Percentiles rank a stretch among this genome's conserved stretches.
Conservation (phyloP, 2,888 invertebrate species). For the Lithodes maja region DNA sequence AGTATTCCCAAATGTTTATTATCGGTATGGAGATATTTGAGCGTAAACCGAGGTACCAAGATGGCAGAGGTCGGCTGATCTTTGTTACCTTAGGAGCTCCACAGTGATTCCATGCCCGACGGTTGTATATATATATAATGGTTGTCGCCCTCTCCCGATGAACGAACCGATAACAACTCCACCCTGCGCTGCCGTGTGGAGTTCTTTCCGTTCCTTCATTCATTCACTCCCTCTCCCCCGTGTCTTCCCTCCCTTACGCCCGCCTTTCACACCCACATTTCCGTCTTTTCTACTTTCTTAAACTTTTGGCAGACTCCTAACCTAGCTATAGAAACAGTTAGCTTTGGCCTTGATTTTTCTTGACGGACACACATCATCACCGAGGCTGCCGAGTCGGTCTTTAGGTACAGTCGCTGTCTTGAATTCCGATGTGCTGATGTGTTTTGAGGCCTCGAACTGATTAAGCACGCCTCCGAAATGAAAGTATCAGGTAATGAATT, state of each 20-base stretch:
- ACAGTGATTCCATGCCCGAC: constrained; percentile 57
- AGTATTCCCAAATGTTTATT: too few species aligned
- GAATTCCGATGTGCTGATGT: too few species aligned
- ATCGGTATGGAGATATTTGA: too few species aligned
- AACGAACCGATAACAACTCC: too few species aligned
- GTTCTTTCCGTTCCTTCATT: too few species aligned
- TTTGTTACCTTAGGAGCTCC: constrained; percentile 13
- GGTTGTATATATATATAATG: constrained; percentile 64
- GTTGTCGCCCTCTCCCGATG: too few species aligned
- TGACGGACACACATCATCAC: constrained; percentile 8
- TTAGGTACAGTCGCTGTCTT: too few species aligned
- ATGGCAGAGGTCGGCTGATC: too few species aligned
- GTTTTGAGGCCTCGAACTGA: too few species aligned
- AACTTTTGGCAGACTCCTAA: constrained; percentile 19
- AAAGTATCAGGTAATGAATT: too few species aligned
- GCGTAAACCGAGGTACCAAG: not conserved
- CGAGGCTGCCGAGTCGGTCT: constrained; percentile 5
- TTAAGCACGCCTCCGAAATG: too few species aligned
- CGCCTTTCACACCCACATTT: constrained; percentile 10
- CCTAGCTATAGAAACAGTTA: constrained; percentile 17
- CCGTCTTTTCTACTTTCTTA: constrained; percentile 23
- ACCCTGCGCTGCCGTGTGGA: too few species aligned
- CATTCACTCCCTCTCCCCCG: constrained; percentile 12
- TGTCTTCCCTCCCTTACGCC: constrained; percentile 29
- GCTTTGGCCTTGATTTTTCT: constrained; percentile 3